A percentile compares a stretch with the other conserved stretches of the same genome.
Evolutionary conservation across 2,797 vertebrate genomes (phyloP).

Genomic region (Streptopelia turtur): DNA sequence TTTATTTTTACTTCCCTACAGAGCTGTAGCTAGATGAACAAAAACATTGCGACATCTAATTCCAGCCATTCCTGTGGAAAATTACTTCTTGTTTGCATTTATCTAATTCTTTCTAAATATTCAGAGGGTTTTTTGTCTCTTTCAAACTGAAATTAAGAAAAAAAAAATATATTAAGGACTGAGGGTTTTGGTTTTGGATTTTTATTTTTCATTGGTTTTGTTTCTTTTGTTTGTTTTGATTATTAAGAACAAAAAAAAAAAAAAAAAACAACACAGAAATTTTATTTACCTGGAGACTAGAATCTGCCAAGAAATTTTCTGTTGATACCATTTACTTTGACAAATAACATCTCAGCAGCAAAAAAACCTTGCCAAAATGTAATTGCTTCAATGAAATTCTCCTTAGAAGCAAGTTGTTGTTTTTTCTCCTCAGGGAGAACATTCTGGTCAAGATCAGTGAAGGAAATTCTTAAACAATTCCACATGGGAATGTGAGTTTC

Average conservation of each 20-base stretch:
- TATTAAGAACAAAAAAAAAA: not conserved
- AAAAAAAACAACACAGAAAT: not conserved
- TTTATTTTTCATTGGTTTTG: not conserved
- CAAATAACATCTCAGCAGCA: not conserved
- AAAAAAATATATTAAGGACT: not conserved
- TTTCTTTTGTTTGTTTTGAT: too few species aligned
- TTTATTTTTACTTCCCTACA: not conserved
- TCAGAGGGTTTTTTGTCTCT: not conserved
- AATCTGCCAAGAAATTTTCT: not conserved
- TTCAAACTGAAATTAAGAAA: not conserved
- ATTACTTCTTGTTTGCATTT: not conserved
- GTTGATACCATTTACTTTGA: not conserved
- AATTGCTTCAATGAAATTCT: not conserved
- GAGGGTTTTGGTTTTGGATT: not conserved
- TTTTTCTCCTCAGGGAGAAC: not conserved
- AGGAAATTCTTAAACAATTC: not conserved
- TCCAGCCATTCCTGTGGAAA: not conserved
- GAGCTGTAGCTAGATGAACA: not conserved
- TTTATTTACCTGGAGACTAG: not conserved
- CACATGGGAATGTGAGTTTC: fast-evolving
- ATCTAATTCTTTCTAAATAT: not conserved
- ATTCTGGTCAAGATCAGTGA: not conserved
- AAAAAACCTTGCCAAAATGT: not conserved
- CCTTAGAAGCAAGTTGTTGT: not conserved
- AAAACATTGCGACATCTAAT: not conserved